Conservation (phyloP, 2,888 invertebrate species). For the Eledone cirrhosa region DNA sequence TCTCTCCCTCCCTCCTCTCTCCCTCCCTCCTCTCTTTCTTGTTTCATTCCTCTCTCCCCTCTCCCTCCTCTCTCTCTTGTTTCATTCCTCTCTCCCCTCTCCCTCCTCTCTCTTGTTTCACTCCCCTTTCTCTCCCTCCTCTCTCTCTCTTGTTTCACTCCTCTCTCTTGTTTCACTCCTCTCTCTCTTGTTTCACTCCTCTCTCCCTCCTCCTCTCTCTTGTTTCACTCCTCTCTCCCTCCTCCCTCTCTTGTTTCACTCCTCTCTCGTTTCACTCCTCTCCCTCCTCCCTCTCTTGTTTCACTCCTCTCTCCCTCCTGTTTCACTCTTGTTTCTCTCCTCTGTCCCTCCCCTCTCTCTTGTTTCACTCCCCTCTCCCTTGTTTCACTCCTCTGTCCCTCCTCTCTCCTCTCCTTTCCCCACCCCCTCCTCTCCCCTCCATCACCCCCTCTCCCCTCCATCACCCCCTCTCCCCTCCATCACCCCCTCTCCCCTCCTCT, state of each 20-base stretch:
- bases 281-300: conserved; percentile 24
- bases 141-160: conserved; percentile 35
- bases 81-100: neutral
- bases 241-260: conserved; percentile 20
- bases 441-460: neutral
- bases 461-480: neutral
- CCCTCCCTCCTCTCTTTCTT: conserved; percentile 17
- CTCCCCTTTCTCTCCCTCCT: conserved; percentile 12
- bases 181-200: conserved; percentile 33
- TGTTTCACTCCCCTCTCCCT: neutral
- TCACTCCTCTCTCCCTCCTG: conserved; percentile 24
- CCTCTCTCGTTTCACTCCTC: conserved; percentile 20
- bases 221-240: conserved; percentile 27
- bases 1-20: conserved; percentile 13
- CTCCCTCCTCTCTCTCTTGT: conserved; percentile 3
- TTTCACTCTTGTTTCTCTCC: no score
- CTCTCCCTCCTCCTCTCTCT: conserved; percentile 27
- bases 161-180: conserved; percentile 35
- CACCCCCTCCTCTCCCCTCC: neutral
- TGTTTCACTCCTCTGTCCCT: conserved; percentile 10
- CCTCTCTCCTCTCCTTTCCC: conserved; percentile 8
- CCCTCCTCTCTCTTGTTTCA: neutral
- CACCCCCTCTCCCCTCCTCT: neutral
- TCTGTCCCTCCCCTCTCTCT: conserved; percentile 22
- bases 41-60: neutral